Conservation (phyloP, 2,113 vertebrate genomes). For the Varanus salvator region DNA sequence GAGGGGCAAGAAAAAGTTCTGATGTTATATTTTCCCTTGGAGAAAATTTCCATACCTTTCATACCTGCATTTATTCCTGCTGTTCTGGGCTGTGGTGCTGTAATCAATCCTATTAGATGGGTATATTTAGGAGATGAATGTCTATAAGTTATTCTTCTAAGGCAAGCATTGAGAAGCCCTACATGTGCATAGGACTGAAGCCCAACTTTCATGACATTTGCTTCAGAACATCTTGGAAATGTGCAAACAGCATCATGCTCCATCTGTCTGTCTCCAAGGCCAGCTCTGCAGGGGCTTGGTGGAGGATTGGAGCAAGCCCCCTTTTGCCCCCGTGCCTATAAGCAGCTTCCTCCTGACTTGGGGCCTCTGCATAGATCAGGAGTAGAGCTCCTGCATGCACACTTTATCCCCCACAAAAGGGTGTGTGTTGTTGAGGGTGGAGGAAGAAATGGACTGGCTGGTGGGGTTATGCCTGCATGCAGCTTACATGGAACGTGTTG, state of each 20-base stretch:
- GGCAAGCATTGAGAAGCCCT: no score
- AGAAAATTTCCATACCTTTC: no score
- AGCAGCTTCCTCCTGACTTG: neutral
- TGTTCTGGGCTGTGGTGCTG: no score
- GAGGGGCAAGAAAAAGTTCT: no score
- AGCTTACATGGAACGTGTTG: no score
- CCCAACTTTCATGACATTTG: neutral
- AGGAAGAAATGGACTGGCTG: no score
- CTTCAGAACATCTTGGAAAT: neutral
- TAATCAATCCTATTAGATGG: no score
- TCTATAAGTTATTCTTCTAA: no score
- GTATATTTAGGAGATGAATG: no score
- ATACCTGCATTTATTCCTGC: no score
- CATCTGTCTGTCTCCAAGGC: neutral
- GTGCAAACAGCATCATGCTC: neutral
- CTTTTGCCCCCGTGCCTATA: neutral
- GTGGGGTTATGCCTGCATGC: neutral
- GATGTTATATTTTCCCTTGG: no score
- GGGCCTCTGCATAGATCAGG: neutral
- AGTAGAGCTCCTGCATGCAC: neutral
- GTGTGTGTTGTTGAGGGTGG: no score
- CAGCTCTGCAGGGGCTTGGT: neutral
- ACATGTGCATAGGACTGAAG: neutral
- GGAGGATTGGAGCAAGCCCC: neutral
- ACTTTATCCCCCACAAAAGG: neutral